Evolutionary conservation across 2,113 vertebrate genomes (phyloP).

Genomic region (Pollimyrus isidori): DNA sequence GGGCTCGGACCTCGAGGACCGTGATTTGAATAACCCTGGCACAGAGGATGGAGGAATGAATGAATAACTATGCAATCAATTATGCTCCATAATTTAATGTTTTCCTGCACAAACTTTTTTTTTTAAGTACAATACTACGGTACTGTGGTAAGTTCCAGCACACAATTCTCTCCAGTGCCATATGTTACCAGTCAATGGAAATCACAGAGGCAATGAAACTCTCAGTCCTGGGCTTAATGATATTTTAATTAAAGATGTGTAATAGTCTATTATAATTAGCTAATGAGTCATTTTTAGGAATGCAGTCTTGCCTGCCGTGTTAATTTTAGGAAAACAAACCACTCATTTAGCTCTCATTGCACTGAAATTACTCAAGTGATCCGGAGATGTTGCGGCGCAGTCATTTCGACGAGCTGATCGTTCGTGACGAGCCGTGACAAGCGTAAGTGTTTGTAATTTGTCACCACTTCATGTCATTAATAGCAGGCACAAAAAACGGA

Average conservation of each 20-base stretch:
- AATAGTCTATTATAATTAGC: slow-evolving; percentile 11
- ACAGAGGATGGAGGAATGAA: neutral
- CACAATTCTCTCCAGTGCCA: neutral
- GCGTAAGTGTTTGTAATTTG: neutral
- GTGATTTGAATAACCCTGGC: too few relatives aligned
- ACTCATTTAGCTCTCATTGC: neutral
- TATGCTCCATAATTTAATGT: neutral
- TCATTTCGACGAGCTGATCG: neutral
- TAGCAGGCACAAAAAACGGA: neutral
- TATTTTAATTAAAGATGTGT: slow-evolving; percentile 18
- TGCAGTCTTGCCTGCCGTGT: slow-evolving; percentile 6
- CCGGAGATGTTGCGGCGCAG: neutral
- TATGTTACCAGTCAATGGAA: slow-evolving; percentile 3
- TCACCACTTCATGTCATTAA: neutral
- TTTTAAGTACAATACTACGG: neutral
- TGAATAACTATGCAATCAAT: neutral
- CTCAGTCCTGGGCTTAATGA: slow-evolving; percentile 8
- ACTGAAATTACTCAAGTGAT: neutral
- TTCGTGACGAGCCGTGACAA: neutral
- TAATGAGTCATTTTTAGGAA: slow-evolving; percentile 8
- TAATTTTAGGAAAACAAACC: slow-evolving; percentile 14
- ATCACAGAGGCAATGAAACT: slow-evolving; percentile 1
- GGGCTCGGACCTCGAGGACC: too few relatives aligned
- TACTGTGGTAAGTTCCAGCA: neutral
- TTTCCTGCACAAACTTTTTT: neutral